phyloP scores from a whole-genome alignment of 2,797 vertebrate species.

The Melanotaenia maccullochi region DNA sequence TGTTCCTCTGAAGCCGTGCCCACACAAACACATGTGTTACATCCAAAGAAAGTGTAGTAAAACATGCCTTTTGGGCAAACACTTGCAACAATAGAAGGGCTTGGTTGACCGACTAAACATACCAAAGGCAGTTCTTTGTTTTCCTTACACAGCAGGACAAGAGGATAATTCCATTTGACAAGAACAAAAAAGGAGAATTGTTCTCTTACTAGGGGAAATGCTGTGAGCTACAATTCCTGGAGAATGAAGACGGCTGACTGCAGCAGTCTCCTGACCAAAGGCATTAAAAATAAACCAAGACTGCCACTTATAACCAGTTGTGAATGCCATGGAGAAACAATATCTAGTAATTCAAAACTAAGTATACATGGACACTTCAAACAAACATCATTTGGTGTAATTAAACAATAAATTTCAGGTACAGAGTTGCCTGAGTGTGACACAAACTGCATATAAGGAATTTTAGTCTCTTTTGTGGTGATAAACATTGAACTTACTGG shows the following conservation, averaged over 20 bases:
- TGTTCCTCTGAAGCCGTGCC: conserved; percentile 81
- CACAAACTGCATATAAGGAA: background rate
- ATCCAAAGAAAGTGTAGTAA: conserved; percentile 32
- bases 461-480: background rate
- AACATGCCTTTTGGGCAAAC: conserved; percentile 26
- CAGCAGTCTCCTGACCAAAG: conserved; percentile 5
- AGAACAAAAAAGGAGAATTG: conserved; percentile 21
- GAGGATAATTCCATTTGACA: conserved; percentile 56
- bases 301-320: background rate
- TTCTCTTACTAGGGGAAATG: conserved; percentile 38
- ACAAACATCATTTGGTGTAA: background rate
- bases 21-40: conserved; percentile 52
- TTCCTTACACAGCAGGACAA: conserved; percentile 53
- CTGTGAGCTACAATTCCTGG: conserved; percentile 13
- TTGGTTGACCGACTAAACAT: conserved; percentile 70
- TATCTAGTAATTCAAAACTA: background rate
- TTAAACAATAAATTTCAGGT: background rate
- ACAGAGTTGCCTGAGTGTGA: background rate
- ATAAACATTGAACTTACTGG: conserved; percentile 75
- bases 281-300: background rate
- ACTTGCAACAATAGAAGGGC: conserved; percentile 48
- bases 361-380: background rate
- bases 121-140: conserved; percentile 58
- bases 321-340: background rate
- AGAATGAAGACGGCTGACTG: conserved; percentile 16